Conservation (phyloP, 2,888 invertebrate species). For the Lycia hirtaria region DNA sequence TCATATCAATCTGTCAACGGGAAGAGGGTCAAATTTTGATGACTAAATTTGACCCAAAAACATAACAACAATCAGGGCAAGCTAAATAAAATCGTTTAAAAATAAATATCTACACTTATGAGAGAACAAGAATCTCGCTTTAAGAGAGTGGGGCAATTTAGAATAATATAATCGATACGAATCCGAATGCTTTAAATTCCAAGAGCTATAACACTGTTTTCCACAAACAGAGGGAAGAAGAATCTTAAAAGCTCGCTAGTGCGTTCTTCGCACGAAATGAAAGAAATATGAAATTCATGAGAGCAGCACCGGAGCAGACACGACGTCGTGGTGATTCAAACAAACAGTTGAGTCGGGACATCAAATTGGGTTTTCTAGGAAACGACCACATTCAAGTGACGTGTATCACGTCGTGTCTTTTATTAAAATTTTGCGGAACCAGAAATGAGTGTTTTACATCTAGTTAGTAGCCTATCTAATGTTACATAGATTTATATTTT, state of each 20-base stretch:
- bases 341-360: slow-evolving; percentile 9
- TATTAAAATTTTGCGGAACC: background rate
- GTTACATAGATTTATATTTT: too few relatives aligned
- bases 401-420: background rate
- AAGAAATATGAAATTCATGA: slow-evolving; percentile 47
- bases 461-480: too few relatives aligned
- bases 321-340: slow-evolving; percentile 33
- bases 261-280: slow-evolving; percentile 41
- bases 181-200: background rate
- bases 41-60: too few relatives aligned
- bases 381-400: background rate
- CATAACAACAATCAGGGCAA: too few relatives aligned
- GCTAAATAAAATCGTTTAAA: too few relatives aligned
- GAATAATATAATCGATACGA: background rate
- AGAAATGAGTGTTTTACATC: too few relatives aligned
- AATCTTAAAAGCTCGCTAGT: slow-evolving; percentile 54
- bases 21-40: too few relatives aligned
- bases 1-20: too few relatives aligned
- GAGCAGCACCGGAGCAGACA: slow-evolving; percentile 25
- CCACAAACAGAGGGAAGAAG: slow-evolving; percentile 37
- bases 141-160: background rate
- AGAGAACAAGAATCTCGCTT: too few relatives aligned
- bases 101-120: too few relatives aligned
- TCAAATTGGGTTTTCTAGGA: slow-evolving; percentile 7
- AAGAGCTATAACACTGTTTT: slow-evolving; percentile 9